Percentiles rank a stretch among this genome's conserved stretches.
Evolutionary conservation across 2,888 invertebrate genomes (phyloP).

Genomic region (Drosophila kambysellisi): DNA sequence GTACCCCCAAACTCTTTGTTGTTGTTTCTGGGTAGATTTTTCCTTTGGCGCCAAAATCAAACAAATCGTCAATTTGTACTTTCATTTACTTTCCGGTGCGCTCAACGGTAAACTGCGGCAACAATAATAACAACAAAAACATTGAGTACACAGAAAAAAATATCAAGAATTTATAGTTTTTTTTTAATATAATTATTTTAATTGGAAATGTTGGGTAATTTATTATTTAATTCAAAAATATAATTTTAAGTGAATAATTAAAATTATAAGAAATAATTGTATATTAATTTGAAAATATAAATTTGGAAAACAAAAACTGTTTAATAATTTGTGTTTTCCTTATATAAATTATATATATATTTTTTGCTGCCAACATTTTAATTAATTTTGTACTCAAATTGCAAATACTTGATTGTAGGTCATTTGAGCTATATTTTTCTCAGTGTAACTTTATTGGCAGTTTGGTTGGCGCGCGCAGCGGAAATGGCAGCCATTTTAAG

Average conservation of each 20-base stretch:
- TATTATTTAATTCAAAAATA: neutral
- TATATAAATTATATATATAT: neutral
- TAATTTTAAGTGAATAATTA: neutral
- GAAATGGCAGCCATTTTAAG: constrained; percentile 79
- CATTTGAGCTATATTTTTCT: neutral
- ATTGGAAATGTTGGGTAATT: neutral
- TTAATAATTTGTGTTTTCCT: neutral
- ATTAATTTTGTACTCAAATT: neutral
- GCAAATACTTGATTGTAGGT: neutral
- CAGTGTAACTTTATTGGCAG: constrained; percentile 25
- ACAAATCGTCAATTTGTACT: constrained; percentile 79
- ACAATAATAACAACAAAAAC: constrained; percentile 20
- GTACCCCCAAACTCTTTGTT: neutral
- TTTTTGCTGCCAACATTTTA: neutral
- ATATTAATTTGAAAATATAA: neutral
- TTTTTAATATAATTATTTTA: too few species aligned
- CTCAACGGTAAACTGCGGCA: constrained; percentile 52
- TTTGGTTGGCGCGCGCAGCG: constrained; percentile 38
- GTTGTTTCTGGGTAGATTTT: constrained; percentile 24
- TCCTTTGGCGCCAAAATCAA: constrained; percentile 69
- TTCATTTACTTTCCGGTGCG: constrained; percentile 72
- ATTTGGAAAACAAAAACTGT: neutral
- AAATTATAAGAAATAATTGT: neutral
- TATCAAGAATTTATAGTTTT: neutral
- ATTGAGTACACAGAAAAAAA: neutral